Evolutionary conservation across 2,797 vertebrate species (phyloP).

Genomic region (Spondyliosoma cantharus): DNA sequence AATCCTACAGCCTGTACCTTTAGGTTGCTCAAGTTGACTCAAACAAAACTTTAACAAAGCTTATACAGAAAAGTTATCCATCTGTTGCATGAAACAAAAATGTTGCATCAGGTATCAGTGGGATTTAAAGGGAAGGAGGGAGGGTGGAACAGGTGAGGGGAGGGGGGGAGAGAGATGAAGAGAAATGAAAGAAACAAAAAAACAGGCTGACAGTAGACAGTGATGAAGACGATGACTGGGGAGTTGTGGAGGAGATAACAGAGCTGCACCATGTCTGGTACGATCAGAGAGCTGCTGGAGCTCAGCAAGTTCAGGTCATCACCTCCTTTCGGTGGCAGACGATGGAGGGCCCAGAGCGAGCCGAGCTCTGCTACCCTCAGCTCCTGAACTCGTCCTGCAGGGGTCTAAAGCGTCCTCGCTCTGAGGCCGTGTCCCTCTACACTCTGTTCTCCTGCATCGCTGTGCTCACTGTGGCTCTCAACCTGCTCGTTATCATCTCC

Average conservation of each 20-base stretch:
- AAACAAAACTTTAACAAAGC: no score
- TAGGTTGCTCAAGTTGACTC: no score
- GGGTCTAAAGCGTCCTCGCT: slow-evolving; percentile 7
- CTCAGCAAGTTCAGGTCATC: slow-evolving; percentile 8
- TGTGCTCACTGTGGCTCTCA: slow-evolving; percentile 77
- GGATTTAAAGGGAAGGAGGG: neutral
- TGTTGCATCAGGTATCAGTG: slow-evolving; percentile 45
- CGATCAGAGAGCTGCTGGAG: slow-evolving; percentile 11
- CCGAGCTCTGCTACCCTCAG: slow-evolving; percentile 59
- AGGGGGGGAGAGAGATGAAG: neutral
- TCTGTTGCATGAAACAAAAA: neutral
- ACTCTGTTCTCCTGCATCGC: slow-evolving; percentile 54
- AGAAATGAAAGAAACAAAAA: neutral
- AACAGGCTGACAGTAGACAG: neutral
- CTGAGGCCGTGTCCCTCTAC: slow-evolving; percentile 54
- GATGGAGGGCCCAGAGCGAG: slow-evolving; percentile 39
- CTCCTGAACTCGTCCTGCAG: slow-evolving; percentile 61
- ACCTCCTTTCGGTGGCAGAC: neutral
- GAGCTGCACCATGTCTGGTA: neutral
- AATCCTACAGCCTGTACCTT: no score
- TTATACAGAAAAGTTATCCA: slow-evolving; percentile 1
- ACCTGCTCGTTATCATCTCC: slow-evolving; percentile 82
- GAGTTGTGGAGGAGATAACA: slow-evolving; percentile 16
- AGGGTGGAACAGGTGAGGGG: neutral
- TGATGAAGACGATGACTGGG: slow-evolving; percentile 1